Evolutionary conservation across 2,113 vertebrate genomes (phyloP), one percentile per base, ranked within the genome.

Genomic region (Phalacrocorax aristotelis): DNA sequence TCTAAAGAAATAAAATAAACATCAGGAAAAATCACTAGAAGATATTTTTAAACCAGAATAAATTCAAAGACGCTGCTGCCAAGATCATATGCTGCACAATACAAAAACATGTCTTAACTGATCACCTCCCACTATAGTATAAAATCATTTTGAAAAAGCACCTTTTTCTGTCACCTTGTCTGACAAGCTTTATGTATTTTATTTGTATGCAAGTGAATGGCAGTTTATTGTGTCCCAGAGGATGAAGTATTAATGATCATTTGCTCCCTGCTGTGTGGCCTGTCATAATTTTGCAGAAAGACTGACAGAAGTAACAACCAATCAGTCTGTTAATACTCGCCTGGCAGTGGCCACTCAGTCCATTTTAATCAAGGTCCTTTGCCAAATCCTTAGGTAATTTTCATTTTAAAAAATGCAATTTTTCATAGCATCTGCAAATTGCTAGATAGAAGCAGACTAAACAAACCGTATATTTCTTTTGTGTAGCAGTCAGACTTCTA

Each of bases 201-300:
- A 98, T 97, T 97, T 98, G 93, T 96, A 97, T 96, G 95, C 87
- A 96, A 96, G 95, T 97, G 96, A 97, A 96, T 94, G 89, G 85
- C 95, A 97, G 93, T 97, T 98, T 96, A 97, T 92, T 98, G 96
- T 96, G 80, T 98, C 97, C 93, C 95, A 86, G 84, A 85, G 90
- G 96, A 97, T 79, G 96, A 93, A 89, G 95, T 96, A 98, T 98
- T 98, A 98, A 97, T 98, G 97, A 98, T 97, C 95, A 80, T 97
- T 98, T 98, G 91, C 94, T 97, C 97, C 98, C 97, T 55, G 96
- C 97, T 97, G 95, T 68, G 97, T 77, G 94, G 94, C 34, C 92
- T 97, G 97, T 98, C 97, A 97, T 97, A 97, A 97, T 98, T 98
- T 97, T 96, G 91, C 86, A 84, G 89, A 83, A 77, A 95, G 95